Evolutionary conservation across 2,113 vertebrate species (phyloP).

Genomic region (Heteronetta atricapilla): DNA sequence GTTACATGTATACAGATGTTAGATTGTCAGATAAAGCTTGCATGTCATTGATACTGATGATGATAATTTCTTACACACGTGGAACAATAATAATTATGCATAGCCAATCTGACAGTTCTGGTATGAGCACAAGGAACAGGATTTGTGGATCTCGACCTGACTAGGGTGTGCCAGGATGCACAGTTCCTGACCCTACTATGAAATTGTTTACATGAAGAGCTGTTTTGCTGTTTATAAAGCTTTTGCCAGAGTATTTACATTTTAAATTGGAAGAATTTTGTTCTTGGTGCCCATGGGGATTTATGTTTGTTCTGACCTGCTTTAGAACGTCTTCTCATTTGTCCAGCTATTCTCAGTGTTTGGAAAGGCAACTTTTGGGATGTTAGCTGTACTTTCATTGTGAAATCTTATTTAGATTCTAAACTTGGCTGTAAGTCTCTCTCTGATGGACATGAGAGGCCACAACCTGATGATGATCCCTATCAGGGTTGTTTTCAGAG

Average conservation of each 20-base stretch:
- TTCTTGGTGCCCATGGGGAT: background rate
- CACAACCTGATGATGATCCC: background rate
- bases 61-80: rapidly evolving
- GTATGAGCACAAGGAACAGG: background rate
- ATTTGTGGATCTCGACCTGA: background rate
- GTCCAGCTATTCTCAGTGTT: background rate
- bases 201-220: background rate
- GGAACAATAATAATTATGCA: background rate
- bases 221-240: background rate
- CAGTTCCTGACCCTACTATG: background rate
- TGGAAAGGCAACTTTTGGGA: background rate
- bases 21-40: background rate
- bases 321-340: background rate
- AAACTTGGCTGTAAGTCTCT: background rate
- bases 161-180: background rate
- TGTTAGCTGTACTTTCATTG: no score
- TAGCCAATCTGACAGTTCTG: background rate
- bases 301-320: background rate
- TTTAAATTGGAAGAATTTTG: background rate
- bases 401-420: background rate
- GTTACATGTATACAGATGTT: rapidly evolving
- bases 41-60: rapidly evolving
- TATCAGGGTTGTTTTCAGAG: background rate
- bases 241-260: background rate
- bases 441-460: background rate